Evolutionary conservation across 2,797 vertebrate genomes (phyloP).

Genomic region (Thunnus albacares): DNA sequence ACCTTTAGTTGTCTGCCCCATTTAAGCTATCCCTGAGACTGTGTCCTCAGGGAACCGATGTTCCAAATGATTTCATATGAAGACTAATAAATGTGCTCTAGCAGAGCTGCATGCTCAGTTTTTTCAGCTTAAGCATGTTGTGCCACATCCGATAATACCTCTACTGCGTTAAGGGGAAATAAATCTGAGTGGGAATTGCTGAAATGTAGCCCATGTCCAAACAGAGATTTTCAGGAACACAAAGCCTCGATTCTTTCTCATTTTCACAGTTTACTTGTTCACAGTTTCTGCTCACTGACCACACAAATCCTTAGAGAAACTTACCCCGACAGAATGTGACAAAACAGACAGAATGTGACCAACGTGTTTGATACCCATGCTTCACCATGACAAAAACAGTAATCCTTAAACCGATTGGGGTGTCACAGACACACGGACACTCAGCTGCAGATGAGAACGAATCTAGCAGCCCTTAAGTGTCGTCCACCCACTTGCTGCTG

Average conservation of each 20-base stretch:
- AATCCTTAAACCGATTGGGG: conserved; percentile 38
- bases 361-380: conserved; percentile 8
- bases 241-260: neutral
- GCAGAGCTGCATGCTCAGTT: conserved; percentile 1
- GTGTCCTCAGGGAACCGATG: conserved; percentile 24
- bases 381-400: conserved; percentile 8
- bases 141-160: conserved; percentile 37
- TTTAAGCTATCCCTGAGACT: conserved; percentile 32
- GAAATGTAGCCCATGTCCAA: conserved; percentile 19
- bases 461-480: conserved; percentile 48
- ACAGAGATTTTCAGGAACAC: conserved; percentile 26
- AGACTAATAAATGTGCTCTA: conserved; percentile 34
- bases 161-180: conserved; percentile 8
- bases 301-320: conserved; percentile 40
- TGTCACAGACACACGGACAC: conserved; percentile 43
- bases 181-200: conserved; percentile 16
- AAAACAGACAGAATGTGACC: conserved; percentile 12
- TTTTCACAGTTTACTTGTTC: conserved; percentile 9
- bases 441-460: conserved; percentile 47
- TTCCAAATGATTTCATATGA: conserved; percentile 48
- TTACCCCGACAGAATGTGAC: neutral
- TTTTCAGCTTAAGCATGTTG: conserved; percentile 19
- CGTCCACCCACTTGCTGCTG: conserved; percentile 69
- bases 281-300: conserved; percentile 23
- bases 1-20: conserved; percentile 50